phyloP scores from a whole-genome alignment of 2,888 invertebrate genomes.

The Agonopterix heracliana region DNA sequence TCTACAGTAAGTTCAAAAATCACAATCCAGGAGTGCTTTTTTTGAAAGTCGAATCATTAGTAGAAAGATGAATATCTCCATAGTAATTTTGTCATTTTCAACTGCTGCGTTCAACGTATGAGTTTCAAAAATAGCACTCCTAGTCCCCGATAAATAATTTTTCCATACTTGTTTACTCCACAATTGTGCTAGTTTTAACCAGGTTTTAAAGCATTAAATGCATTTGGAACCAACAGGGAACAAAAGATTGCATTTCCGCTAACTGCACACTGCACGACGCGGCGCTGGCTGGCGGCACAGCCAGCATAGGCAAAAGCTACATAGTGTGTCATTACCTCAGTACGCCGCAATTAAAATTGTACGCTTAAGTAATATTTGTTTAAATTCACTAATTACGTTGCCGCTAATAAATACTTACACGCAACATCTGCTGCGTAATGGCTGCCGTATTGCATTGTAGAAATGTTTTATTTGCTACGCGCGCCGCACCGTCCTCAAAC shows the following conservation, averaged over 20 bases:
- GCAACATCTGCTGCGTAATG: constrained; percentile 66
- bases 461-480: constrained; percentile 56
- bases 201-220: too few relatives aligned
- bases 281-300: background rate
- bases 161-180: too few relatives aligned
- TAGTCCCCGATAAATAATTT: too few relatives aligned
- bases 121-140: too few relatives aligned
- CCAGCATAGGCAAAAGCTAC: constrained; percentile 4
- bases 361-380: constrained; percentile 70
- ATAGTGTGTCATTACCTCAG: constrained; percentile 5
- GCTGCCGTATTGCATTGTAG: constrained; percentile 43
- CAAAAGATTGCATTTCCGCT: constrained; percentile 32
- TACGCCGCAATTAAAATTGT: constrained; percentile 58
- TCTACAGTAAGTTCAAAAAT: too few relatives aligned
- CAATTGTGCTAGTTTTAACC: too few relatives aligned
- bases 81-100: too few relatives aligned
- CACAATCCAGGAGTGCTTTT: too few relatives aligned
- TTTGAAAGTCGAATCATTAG: too few relatives aligned
- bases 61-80: too few relatives aligned
- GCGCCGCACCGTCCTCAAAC: constrained; percentile 28
- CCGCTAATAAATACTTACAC: constrained; percentile 67
- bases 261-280: constrained; percentile 6
- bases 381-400: constrained; percentile 58
- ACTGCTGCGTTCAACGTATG: too few relatives aligned
- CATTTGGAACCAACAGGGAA: background rate